Evolutionary conservation across 2,113 vertebrate genomes (phyloP).

Genomic region (Catagonus wagneri): DNA sequence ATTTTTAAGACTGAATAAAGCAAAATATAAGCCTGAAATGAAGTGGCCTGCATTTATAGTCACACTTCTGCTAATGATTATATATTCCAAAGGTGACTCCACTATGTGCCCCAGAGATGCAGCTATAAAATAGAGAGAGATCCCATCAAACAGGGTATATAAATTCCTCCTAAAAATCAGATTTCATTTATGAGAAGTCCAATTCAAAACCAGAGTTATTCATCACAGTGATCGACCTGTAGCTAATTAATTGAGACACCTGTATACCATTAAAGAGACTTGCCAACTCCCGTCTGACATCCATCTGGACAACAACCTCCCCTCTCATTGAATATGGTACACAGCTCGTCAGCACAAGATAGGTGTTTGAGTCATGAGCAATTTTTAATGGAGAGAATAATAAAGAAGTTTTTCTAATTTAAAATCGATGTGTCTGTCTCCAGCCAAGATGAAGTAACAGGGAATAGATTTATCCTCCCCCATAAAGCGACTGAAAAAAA

Average conservation of each 20-base stretch:
- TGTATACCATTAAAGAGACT: background rate
- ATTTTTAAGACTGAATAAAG: background rate
- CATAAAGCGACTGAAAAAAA: background rate
- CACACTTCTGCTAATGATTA: background rate
- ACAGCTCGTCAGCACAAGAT: background rate
- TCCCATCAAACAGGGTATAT: background rate
- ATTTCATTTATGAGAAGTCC: conserved; percentile 37
- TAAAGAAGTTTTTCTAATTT: conserved; percentile 6
- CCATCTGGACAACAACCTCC: background rate
- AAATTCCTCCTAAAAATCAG: background rate
- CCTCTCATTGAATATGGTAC: background rate
- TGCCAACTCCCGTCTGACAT: background rate
- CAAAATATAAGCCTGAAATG: background rate
- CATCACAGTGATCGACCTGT: background rate
- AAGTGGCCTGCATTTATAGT: background rate
- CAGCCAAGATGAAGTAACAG: background rate
- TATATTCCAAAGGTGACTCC: background rate
- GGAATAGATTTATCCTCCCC: background rate
- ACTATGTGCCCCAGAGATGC: background rate
- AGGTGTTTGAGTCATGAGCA: background rate
- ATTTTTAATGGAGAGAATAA: conserved; percentile 7
- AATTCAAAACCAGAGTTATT: background rate
- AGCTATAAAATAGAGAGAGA: background rate
- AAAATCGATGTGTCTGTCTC: background rate
- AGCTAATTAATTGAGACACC: background rate